Evolutionary conservation across 2,888 invertebrate genomes (phyloP), one percentile per base, ranked within the genome.

Genomic region (Stenotaenia linearis): DNA sequence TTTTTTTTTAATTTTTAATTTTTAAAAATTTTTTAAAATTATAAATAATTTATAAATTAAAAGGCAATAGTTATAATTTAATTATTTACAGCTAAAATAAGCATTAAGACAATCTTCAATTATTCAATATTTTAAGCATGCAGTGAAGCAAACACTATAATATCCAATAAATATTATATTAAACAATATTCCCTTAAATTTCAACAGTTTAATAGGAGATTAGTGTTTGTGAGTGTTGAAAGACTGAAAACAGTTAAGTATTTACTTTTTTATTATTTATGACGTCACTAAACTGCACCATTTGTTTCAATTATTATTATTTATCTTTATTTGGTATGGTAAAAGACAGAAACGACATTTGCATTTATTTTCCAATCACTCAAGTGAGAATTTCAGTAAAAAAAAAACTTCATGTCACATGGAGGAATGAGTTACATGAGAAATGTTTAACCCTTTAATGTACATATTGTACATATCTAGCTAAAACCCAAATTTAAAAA

Each of bases 381-480:
- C 23, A 25, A 23, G 12, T 25, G 69, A 69, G 12, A 23, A 25
- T 28, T 28, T 12, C 2, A 56, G 21, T 10, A 28, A 69, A 61
- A 25, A 45, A 18, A n/a, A 50, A 69, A 69, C 69, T 69, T 69
- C 69, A 25, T 69, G 69, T 10, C 69, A 25, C 23, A 69, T 69
- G 23, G 28, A 69, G 50, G 50, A 50, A 50, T 50, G 50, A 50
- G 69, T 69, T n/a, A 45, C 18, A 69, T 23, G 69, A 69, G 69
- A 69, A 69, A 50, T 50, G 50, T 50, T 50, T 69, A 10, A 69
- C 28, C 15, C 69, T 69, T 28, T 25, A 69, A 69, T 69, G 69
- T 69, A 69, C 69, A 69, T 69, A 28, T 28, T 69, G 69, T 69
- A 69, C 69, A 69, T 69, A 69, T 69, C 69, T 69, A 69, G 69